A percentile compares a stretch with the other conserved stretches of the same genome.
Conservation (phyloP, 2,113 vertebrate species). For the Balaeniceps rex region DNA sequence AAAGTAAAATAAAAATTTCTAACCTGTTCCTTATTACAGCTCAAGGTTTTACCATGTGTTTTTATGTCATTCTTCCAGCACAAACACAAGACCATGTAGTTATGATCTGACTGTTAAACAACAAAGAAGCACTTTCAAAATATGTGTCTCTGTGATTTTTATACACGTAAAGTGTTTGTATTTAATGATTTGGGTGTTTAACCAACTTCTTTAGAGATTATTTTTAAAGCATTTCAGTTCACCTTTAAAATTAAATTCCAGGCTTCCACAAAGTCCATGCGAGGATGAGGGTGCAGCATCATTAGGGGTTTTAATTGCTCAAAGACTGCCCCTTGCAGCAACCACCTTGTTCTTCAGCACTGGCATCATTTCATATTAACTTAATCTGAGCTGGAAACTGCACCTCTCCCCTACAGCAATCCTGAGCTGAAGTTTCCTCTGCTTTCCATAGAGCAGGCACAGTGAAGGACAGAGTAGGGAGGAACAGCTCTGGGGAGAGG, state of each 20-base stretch:
- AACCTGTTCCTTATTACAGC: background rate
- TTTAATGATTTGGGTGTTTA: background rate
- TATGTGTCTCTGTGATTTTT: background rate
- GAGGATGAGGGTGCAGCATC: background rate
- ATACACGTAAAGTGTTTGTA: background rate
- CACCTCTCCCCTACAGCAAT: background rate
- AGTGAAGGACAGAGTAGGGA: background rate
- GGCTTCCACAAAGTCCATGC: background rate
- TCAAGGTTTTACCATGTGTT: background rate
- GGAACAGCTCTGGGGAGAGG: background rate
- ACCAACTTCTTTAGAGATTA: background rate
- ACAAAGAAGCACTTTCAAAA: background rate
- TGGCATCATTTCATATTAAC: background rate
- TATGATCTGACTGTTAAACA: background rate
- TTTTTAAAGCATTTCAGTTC: background rate
- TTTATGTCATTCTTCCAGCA: background rate
- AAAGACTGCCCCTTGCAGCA: background rate
- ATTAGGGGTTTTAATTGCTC: background rate
- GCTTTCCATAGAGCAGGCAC: background rate
- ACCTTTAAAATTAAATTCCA: background rate
- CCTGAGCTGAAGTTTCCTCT: background rate
- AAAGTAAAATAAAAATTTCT: background rate
- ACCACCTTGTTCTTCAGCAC: background rate
- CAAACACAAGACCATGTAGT: background rate
- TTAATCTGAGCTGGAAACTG: background rate